Evolutionary conservation across 2,797 vertebrate genomes (phyloP).

Genomic region (Okamejei kenojei): DNA sequence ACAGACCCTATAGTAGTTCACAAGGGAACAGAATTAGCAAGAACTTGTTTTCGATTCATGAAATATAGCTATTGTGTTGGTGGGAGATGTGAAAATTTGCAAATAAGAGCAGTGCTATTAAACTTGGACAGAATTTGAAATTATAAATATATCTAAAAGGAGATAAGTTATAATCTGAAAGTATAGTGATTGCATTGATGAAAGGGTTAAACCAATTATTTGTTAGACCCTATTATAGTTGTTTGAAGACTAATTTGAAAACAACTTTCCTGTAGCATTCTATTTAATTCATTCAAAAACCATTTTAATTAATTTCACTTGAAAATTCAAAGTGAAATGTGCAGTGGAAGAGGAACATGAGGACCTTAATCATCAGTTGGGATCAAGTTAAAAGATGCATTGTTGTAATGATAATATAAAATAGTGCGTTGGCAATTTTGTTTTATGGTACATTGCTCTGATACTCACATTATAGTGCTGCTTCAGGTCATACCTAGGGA

Average conservation of each 20-base stretch:
- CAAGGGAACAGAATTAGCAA: not conserved
- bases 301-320: not conserved
- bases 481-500: not conserved
- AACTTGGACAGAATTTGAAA: too few relatives aligned
- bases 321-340: not conserved
- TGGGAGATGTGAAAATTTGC: too few relatives aligned
- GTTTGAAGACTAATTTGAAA: not conserved
- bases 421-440: not conserved
- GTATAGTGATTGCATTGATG: too few relatives aligned
- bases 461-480: not conserved
- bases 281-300: not conserved
- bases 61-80: not conserved
- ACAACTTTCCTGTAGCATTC: not conserved
- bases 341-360: too few relatives aligned
- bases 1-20: not conserved
- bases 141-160: not conserved
- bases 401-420: not conserved
- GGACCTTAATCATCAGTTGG: not conserved
- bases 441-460: not conserved
- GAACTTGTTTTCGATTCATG: not conserved
- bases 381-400: not conserved
- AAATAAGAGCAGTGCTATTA: not conserved
- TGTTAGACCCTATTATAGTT: not conserved
- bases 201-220: not conserved
- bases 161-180: too few relatives aligned